These are phyloP conservation scores for Nysson spinosus DNA, from an alignment of 2,888 invertebrate genomes.

Conservation along the genomic window DNA sequence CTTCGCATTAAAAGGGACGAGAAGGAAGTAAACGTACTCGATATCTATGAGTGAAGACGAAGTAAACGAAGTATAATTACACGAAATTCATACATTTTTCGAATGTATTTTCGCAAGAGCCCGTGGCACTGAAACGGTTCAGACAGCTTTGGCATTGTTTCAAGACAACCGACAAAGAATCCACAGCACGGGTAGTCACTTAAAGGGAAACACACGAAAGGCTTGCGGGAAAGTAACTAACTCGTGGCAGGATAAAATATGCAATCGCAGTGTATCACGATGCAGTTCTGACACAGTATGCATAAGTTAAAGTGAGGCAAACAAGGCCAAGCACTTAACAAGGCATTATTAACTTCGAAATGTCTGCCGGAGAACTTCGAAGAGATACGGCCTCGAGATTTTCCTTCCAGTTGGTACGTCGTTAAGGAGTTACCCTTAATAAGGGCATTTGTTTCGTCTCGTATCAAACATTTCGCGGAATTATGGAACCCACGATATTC, in stretches of 20 bases:
- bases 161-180: too few species aligned
- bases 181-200: neutral
- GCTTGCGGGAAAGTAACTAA: neutral
- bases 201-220: neutral
- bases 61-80: too few species aligned
- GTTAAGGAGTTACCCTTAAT: constrained; percentile 20
- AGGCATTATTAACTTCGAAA: constrained; percentile 50
- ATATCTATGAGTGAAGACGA: too few species aligned
- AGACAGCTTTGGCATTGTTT: too few species aligned
- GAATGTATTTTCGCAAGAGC: too few species aligned
- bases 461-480: neutral
- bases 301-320: constrained; percentile 45
- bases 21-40: too few species aligned
- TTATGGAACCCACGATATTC: too few species aligned
- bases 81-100: too few species aligned
- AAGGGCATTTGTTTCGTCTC: constrained; percentile 30
- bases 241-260: neutral
- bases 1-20: too few species aligned
- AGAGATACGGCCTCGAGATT: constrained; percentile 20
- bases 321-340: constrained; percentile 53
- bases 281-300: constrained; percentile 25
- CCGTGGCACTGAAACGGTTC: too few species aligned
- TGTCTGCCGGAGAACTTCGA: constrained; percentile 38
- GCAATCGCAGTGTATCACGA: neutral
- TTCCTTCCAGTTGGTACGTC: neutral